phyloP scores from a whole-genome alignment of 53 echinoderm and acorn worm genomes.

The Holothuria leucospilota region DNA sequence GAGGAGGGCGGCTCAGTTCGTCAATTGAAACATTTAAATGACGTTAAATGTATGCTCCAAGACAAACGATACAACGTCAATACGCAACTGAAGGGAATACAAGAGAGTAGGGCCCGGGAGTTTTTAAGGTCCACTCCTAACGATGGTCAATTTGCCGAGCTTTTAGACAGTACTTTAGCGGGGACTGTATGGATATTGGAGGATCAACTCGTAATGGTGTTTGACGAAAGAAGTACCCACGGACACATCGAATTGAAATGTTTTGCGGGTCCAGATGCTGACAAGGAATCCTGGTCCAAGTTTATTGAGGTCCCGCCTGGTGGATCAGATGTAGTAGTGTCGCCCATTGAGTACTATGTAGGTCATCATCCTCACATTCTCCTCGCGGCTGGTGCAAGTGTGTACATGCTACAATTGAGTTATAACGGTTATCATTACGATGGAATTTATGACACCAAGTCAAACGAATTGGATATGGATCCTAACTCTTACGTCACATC shows the following conservation, averaged over 20 bases:
- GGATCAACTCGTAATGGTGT: slow-evolving; percentile 34
- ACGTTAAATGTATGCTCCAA: not conserved
- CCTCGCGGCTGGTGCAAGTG: slow-evolving; percentile 2
- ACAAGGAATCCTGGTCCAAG: slow-evolving; percentile 17
- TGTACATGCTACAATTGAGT: slow-evolving; percentile 36
- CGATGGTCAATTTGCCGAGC: slow-evolving; percentile 18
- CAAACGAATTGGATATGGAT: slow-evolving; percentile 27
- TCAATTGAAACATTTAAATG: slow-evolving; percentile 5
- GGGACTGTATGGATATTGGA: slow-evolving; percentile 17
- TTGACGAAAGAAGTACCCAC: slow-evolving; percentile 11
- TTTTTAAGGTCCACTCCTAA: slow-evolving; percentile 16
- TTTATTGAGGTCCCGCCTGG: not conserved
- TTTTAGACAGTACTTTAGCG: slow-evolving; percentile 20
- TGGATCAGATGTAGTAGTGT: not conserved
- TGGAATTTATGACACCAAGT: slow-evolving; percentile 8
- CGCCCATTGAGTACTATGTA: slow-evolving; percentile 24
- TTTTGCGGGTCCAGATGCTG: slow-evolving; percentile 7
- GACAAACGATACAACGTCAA: slow-evolving; percentile 17
- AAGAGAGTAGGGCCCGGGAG: not conserved
- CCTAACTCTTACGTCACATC: slow-evolving; percentile 10
- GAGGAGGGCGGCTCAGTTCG: not conserved
- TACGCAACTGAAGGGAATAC: slow-evolving; percentile 3
- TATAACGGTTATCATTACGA: slow-evolving; percentile 8
- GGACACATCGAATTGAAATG: slow-evolving; percentile 16
- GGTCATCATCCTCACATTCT: slow-evolving; percentile 14